Percentiles rank a stretch among this genome's conserved stretches.
phyloP scores from a whole-genome alignment of 2,888 invertebrate genomes.

The Leucoptera coffeella region DNA sequence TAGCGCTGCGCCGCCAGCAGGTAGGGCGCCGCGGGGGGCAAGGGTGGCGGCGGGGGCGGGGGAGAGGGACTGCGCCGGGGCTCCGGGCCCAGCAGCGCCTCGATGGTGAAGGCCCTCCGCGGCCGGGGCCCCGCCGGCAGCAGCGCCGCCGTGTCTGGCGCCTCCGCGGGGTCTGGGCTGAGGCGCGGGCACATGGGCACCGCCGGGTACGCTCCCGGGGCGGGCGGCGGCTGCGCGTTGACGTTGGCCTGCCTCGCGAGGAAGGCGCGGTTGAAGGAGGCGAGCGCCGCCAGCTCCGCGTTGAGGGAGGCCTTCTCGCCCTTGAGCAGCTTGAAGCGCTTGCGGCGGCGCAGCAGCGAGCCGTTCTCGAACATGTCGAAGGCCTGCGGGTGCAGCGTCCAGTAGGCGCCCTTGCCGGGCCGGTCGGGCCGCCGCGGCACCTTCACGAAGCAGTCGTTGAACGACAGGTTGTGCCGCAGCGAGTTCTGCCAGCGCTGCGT shows the following conservation, averaged over 20 bases:
- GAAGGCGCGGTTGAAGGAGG: conserved; percentile 64
- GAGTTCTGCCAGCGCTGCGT: conserved; percentile 83
- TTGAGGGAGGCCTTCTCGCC: conserved; percentile 53
- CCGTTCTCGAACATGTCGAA: conserved; percentile 89
- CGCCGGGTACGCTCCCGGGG: conserved; percentile 54
- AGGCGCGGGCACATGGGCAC: conserved; percentile 34
- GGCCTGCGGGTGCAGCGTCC: conserved; percentile 78
- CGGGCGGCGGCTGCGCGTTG: conserved; percentile 21
- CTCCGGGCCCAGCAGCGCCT: conserved; percentile 24
- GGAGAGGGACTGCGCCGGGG: conserved; percentile 16
- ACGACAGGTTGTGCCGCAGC: conserved; percentile 85
- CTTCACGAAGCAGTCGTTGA: conserved; percentile 96
- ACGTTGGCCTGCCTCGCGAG: conserved; percentile 40
- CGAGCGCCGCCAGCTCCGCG: conserved; percentile 63
- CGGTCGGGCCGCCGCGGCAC: conserved; percentile 71
- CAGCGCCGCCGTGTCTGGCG: conserved; percentile 17
- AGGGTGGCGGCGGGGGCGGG: conserved; percentile 11
- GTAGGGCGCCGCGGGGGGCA: conserved; percentile 27
- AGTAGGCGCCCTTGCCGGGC: conserved; percentile 81
- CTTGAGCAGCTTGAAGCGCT: conserved; percentile 75
- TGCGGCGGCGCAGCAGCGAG: conserved; percentile 70
- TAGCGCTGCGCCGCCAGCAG: conserved; percentile 39
- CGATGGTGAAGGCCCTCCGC: conserved; percentile 26
- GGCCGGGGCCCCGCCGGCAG: conserved; percentile 19
- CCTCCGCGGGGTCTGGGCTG: conserved; percentile 22